phyloP scores from a whole-genome alignment of 2,113 vertebrate genomes.

The Jacana jacana region DNA sequence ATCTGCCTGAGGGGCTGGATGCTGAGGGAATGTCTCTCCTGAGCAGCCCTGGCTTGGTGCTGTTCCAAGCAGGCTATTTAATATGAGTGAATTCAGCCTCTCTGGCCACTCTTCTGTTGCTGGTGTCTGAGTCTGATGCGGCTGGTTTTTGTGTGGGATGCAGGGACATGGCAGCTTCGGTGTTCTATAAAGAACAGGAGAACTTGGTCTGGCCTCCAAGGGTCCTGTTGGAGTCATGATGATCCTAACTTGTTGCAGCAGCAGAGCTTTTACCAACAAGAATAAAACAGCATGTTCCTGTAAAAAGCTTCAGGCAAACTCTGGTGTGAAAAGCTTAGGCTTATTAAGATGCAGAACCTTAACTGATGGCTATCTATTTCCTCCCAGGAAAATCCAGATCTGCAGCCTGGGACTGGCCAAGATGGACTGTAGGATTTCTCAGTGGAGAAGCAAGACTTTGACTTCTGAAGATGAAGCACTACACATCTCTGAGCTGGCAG shows the following conservation, averaged over 20 bases:
- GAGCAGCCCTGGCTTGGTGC: neutral
- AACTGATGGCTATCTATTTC: neutral
- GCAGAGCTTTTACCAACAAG: neutral
- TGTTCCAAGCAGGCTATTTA: neutral
- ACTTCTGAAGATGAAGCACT: conserved; percentile 11
- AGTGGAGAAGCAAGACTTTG: neutral
- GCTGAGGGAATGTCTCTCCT: neutral
- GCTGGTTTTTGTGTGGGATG: neutral
- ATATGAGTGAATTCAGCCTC: neutral
- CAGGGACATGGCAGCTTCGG: neutral
- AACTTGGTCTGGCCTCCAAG: neutral
- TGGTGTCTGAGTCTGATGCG: neutral
- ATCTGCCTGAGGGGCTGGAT: neutral
- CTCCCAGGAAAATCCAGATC: neutral
- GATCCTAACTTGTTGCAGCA: neutral
- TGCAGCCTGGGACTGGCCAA: neutral
- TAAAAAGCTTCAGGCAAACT: neutral
- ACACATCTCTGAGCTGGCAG: neutral
- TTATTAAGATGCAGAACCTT: neutral
- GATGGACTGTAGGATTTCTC: conserved; percentile 7
- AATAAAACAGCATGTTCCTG: neutral
- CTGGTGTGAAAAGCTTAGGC: neutral
- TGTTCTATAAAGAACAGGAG: neutral
- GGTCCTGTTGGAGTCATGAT: neutral
- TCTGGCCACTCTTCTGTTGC: neutral